Conservation (phyloP, 92 coral and sea anemone genomes). For the Bergia sp. region DNA sequence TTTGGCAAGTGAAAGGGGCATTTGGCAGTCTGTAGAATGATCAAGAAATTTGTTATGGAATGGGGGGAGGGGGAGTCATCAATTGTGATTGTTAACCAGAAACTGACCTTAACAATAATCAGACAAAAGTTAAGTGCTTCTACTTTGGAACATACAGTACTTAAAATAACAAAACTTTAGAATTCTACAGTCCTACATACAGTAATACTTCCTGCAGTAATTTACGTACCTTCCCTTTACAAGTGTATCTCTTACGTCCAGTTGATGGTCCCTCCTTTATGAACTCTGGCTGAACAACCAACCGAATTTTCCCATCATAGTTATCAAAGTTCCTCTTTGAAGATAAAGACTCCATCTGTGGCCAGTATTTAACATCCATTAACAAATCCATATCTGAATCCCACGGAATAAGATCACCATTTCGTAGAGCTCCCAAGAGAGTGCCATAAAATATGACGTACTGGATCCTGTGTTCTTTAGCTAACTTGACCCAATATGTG, state of each 20-base stretch:
- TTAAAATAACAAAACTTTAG: too few relatives aligned
- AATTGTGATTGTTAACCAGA: too few relatives aligned
- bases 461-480: constrained; percentile 66
- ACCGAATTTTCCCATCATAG: constrained; percentile 66
- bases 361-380: constrained; percentile 61
- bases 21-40: too few relatives aligned
- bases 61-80: too few relatives aligned
- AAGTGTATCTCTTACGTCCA: constrained; percentile 70
- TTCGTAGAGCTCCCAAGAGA: constrained; percentile 77
- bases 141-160: too few relatives aligned
- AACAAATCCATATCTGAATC: constrained; percentile 83
- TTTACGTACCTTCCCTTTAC: constrained; percentile 74
- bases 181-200: too few relatives aligned
- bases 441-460: constrained; percentile 79
- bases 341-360: constrained; percentile 57
- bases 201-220: neutral
- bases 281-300: constrained; percentile 86
- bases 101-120: too few relatives aligned
- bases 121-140: too few relatives aligned
- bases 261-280: constrained; percentile 48
- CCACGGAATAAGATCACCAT: constrained; percentile 84
- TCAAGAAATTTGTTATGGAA: too few relatives aligned
- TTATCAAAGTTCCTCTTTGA: constrained; percentile 55
- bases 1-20: too few relatives aligned
- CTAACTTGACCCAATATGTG: constrained; percentile 64